Evolutionary conservation across 2,888 invertebrate species (phyloP), one percentile per base, ranked within the genome.

Genomic region (Malthinus seriepunctatus): DNA sequence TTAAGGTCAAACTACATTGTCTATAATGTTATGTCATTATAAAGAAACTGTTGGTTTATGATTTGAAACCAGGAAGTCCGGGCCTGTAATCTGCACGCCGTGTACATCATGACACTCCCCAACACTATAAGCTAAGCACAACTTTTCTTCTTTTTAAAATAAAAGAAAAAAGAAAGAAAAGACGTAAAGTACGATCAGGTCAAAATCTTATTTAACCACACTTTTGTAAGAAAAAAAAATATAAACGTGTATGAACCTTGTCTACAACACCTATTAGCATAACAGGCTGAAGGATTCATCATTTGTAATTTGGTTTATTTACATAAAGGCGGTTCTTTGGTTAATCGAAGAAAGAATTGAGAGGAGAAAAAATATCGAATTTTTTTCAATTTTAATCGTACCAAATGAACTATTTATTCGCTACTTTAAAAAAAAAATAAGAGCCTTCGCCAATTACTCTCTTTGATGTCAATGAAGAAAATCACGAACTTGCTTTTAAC

Each of bases 21-120:
- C 63, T 66, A 61, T 68, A 69, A 71, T 72, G 66, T 66, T 68
- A 66, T 71, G 67, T 70, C 67, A 74, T 73, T 72, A 72, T 66
- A 23, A 23, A 67, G 66, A 64, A 68, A 67, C 68, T 73, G 72
- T 71, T 71, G 71, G 70, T 72, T 71, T 69, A 70, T 64, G 65
- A 62, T 56, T 57, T 58, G 63, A 66, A 66, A 66, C 64, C 52
- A 58, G 64, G 60, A 65, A 69, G 65, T 67, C 61, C 66, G 64
- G 64, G 63, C 66, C 70, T 71, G 65, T 72, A 71, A 72, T 73
- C 71, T 70, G 48, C 62, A 32, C 58, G 67, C 70, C 71, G 71
- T 71, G 70, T 63, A 51, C 62, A 58, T 37, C 46, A 50, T 32
- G 63, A 63, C 63, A 60, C 60, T 63, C 62, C 62, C 23, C 23